Percentiles rank a stretch among this genome's conserved stretches.
Conservation (phyloP, 92 coral and sea anemone species). For the Actinostola sp. region DNA sequence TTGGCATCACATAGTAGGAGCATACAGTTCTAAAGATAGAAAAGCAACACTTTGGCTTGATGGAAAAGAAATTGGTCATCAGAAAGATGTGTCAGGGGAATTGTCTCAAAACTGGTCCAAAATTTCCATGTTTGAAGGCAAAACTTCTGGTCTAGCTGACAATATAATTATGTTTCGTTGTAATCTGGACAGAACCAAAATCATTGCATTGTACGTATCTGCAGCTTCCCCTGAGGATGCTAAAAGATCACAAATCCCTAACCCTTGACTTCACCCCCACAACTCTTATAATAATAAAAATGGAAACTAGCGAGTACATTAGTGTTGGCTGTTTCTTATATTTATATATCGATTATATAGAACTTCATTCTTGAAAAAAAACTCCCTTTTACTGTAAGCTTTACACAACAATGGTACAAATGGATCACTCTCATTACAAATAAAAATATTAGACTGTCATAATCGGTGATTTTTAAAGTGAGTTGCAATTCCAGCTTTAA, state of each 20-base stretch:
- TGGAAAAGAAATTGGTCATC: conserved; percentile 58
- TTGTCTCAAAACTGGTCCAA: conserved; percentile 76
- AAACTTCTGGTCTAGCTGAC: conserved; percentile 69
- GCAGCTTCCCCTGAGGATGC: conserved; percentile 75
- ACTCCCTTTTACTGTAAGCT: too few species aligned
- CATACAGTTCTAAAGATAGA: conserved; percentile 39
- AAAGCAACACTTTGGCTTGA: conserved; percentile 83
- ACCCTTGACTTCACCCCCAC: too few species aligned
- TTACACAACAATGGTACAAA: too few species aligned
- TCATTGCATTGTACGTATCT: conserved; percentile 79
- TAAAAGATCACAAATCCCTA: conserved; percentile 48
- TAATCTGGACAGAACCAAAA: conserved; percentile 85
- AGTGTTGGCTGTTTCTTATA: too few species aligned
- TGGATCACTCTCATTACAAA: too few species aligned
- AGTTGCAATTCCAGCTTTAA: too few species aligned
- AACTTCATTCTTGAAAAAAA: too few species aligned
- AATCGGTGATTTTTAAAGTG: too few species aligned
- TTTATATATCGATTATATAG: too few species aligned
- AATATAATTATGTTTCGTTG: conserved; percentile 82
- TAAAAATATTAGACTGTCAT: too few species aligned
- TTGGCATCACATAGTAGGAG: conserved; percentile 83
- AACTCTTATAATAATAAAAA: too few species aligned
- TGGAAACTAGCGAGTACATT: too few species aligned
- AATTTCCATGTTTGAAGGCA: conserved; percentile 75
- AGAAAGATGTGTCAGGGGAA: conserved; percentile 50